These are phyloP conservation scores for Lycorma delicatula DNA, from an alignment of 1,140 invertebrate species.

Conservation along the genomic window DNA sequence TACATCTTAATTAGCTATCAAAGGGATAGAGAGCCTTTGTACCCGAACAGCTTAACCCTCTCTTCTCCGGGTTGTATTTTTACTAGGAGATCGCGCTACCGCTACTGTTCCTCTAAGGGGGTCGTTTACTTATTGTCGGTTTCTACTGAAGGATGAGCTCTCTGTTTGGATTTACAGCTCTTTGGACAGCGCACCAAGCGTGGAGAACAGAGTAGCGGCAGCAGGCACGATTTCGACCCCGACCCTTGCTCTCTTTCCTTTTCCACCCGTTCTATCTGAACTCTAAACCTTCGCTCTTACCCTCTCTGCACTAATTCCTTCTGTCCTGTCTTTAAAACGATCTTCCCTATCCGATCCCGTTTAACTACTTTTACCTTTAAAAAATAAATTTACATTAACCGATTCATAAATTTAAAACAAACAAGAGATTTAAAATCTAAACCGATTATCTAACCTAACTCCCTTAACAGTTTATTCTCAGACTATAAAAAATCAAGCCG, in stretches of 20 bases:
- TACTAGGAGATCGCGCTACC: background rate
- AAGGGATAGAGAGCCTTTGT: constrained; percentile 9
- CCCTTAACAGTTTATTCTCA: no score
- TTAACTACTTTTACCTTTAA: no score
- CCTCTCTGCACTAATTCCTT: background rate
- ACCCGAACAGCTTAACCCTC: background rate
- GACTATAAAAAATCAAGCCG: no score
- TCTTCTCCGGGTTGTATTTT: background rate
- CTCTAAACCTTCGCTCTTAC: background rate
- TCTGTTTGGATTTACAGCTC: constrained; percentile 17
- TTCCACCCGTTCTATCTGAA: background rate
- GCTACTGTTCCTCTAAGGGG: constrained; percentile 1
- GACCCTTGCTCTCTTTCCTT: background rate
- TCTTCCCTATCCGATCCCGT: no score
- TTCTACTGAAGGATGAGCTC: constrained; percentile 17
- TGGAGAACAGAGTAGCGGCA: background rate
- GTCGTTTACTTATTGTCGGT: constrained; percentile 19
- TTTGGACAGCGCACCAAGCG: constrained; percentile 8
- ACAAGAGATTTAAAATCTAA: no score
- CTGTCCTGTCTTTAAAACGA: background rate
- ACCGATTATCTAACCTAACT: no score
- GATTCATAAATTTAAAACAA: no score
- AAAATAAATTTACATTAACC: no score
- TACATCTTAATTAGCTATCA: constrained; percentile 16
- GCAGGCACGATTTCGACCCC: background rate